Conservation (phyloP, 2,888 invertebrate species). For the Hypsopygia costalis region DNA sequence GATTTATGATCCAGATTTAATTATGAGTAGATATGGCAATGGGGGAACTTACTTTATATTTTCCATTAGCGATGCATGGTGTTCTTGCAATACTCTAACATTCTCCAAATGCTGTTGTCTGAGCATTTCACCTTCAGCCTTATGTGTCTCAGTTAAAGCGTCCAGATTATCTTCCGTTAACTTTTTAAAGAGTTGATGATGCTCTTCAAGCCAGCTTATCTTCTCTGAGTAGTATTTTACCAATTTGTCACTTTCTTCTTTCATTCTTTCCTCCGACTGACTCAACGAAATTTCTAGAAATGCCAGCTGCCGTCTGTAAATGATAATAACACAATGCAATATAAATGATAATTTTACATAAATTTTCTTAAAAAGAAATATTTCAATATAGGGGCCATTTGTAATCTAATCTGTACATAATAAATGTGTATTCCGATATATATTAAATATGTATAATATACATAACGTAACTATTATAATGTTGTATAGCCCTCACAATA, state of each 20-base stretch:
- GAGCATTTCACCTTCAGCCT: slow-evolving; percentile 57
- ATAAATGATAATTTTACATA: too few relatives aligned
- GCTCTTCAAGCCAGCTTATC: slow-evolving; percentile 73
- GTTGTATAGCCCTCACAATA: too few relatives aligned
- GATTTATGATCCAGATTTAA: too few relatives aligned
- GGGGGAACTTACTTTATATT: slow-evolving; percentile 71
- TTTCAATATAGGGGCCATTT: too few relatives aligned
- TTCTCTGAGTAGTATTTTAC: slow-evolving; percentile 74
- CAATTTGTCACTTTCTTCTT: slow-evolving; percentile 77
- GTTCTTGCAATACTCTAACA: slow-evolving; percentile 62
- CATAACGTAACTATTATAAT: too few relatives aligned
- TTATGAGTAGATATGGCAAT: too few relatives aligned
- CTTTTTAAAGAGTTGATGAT: slow-evolving; percentile 68
- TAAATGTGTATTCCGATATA: too few relatives aligned
- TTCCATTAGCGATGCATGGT: slow-evolving; percentile 76
- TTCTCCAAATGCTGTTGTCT: slow-evolving; percentile 71
- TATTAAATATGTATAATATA: too few relatives aligned
- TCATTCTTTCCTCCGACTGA: slow-evolving; percentile 80
- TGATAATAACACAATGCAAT: too few relatives aligned
- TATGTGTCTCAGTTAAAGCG: slow-evolving; percentile 67
- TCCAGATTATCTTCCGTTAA: slow-evolving; percentile 74
- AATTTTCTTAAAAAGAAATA: too few relatives aligned
- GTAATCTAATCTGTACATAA: too few relatives aligned
- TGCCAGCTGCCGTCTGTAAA: slow-evolving; percentile 78
- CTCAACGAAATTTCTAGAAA: slow-evolving; percentile 78